Evolutionary conservation across 2,888 invertebrate species (phyloP), one percentile per base, ranked within the genome.

Genomic region (Gibbula magus): DNA sequence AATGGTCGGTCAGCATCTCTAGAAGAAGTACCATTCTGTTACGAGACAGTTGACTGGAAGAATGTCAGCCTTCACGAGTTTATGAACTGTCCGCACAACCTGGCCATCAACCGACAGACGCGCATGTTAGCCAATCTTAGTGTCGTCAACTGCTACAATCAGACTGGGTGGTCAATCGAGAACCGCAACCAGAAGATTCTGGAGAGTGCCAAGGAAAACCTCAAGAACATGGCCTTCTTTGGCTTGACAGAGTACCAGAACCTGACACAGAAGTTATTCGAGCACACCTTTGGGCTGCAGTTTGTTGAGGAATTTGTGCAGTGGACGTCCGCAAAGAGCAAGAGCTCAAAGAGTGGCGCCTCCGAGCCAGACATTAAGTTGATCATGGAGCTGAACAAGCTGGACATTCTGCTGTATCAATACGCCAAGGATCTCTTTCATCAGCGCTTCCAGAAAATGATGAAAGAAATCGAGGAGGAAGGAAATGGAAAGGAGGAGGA

Each of bases 41-140:
- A 92, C 87, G 90, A 92, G 45, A 89, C 96, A 29, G 95, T 96
- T 84, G 96, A 96, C 52, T 94, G 94, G 94, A 87, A 96, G 80
- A 97, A 96, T 82, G 99, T 99, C 4, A 95, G 96, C 16, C 94
- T 99, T 67, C 96, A 96, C 82, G 96, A 98, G 93, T 99, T 99
- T 94, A 95, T 97, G 89, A 94, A 95, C 45, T 99, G 99, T 92
- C 96, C 96, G 5, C 96, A 96, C 93, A 99, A 99, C 94, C 94
- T 99, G 91, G 99, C 99, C 25, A 96, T 96, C 91, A 99, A 99
- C 94, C 91, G 99, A 82, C 99, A 99, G 94, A 99, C 99, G 2
- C 95, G 99, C 87, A 99, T 99, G 99, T 93, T 99, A 90, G 97
- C 99, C 20, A 98, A 99, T 94, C 94, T 99, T 85, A 96, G 97